Evolutionary conservation across 1,140 invertebrate genomes (phyloP).

Genomic region (Formica selysi): DNA sequence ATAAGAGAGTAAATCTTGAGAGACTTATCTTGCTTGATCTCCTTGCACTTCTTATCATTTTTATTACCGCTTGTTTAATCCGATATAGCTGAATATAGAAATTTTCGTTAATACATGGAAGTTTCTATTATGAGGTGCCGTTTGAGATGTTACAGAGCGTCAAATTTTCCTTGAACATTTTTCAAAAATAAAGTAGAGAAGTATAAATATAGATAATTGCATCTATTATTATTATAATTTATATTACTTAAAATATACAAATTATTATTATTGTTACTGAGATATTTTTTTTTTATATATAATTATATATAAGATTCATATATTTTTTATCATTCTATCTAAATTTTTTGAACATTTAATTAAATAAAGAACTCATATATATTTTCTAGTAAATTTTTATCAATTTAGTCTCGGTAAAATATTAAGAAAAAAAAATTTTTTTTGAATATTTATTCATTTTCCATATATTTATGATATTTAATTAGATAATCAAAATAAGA

Average conservation of each 20-base stretch:
- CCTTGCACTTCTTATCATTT: conserved; percentile 35
- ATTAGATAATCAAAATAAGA: neutral
- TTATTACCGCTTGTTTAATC: conserved; percentile 35
- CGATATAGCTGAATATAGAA: neutral
- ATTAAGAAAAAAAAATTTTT: neutral
- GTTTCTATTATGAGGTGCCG: neutral
- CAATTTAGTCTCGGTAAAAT: neutral
- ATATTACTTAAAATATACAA: neutral
- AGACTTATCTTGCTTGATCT: conserved; percentile 40
- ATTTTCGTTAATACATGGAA: neutral
- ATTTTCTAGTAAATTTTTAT: neutral
- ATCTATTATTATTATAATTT: neutral
- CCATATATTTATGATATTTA: neutral
- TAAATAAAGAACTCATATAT: neutral
- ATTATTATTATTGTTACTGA: neutral
- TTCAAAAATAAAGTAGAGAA: neutral
- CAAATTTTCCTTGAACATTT: neutral
- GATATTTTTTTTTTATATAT: neutral
- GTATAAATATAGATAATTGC: neutral
- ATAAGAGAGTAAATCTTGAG: conserved; percentile 44
- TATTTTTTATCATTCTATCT: neutral
- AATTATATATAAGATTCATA: neutral
- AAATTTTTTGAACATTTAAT: conserved; percentile 5
- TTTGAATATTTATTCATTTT: neutral
- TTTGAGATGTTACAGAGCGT: neutral